Evolutionary conservation across 1,140 invertebrate genomes (phyloP).

Genomic region (Campoletis sonorensis): DNA sequence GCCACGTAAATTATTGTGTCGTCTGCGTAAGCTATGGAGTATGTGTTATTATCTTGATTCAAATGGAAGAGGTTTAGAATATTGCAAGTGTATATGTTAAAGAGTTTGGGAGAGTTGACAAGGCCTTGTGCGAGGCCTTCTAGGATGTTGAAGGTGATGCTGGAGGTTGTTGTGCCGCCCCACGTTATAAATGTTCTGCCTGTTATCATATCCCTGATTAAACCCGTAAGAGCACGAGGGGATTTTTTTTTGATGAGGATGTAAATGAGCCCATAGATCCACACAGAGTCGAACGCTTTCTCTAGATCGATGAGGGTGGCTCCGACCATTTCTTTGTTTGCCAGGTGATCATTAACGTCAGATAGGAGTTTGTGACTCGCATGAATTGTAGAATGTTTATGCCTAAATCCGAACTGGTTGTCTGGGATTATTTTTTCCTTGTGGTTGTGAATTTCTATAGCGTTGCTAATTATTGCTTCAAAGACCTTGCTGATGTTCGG

Average conservation of each 20-base stretch:
- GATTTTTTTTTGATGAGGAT: not conserved
- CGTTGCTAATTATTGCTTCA: not conserved
- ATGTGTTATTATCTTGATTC: not conserved
- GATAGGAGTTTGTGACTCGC: not conserved
- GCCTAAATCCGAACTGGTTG: no score
- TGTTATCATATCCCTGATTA: slow-evolving; percentile 42
- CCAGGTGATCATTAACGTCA: no score
- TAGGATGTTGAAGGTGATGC: slow-evolving; percentile 13
- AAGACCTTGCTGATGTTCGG: no score
- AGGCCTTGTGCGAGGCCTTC: slow-evolving; percentile 55
- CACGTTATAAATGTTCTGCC: slow-evolving; percentile 30
- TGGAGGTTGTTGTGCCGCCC: not conserved
- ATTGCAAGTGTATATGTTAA: slow-evolving; percentile 50
- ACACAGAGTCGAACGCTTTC: slow-evolving; percentile 36
- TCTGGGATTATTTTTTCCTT: no score
- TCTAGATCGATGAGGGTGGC: slow-evolving; percentile 29
- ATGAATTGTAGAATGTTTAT: not conserved
- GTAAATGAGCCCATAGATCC: not conserved
- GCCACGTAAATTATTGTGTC: slow-evolving; percentile 44
- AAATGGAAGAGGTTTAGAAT: slow-evolving; percentile 5
- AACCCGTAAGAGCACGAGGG: slow-evolving; percentile 33
- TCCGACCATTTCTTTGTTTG: no score
- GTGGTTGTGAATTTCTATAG: not conserved
- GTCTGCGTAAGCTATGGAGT: slow-evolving; percentile 39
- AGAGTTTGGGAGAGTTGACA: slow-evolving; percentile 49